Conservation (phyloP, 2,797 vertebrate species). For the Acanthis flammea region DNA sequence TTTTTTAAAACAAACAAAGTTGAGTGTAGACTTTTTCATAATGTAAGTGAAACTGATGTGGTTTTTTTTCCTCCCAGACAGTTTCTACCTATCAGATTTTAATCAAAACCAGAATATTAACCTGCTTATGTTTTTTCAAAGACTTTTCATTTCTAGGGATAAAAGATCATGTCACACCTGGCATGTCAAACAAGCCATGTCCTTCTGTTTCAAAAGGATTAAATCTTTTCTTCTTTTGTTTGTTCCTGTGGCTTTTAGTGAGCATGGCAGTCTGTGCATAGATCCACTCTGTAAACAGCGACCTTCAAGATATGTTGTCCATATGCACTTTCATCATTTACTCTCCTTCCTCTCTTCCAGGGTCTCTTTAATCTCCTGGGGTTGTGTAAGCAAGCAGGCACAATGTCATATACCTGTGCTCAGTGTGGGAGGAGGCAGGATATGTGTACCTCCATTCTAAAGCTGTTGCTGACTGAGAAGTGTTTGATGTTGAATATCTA, state of each 20-base stretch:
- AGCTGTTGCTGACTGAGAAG: neutral
- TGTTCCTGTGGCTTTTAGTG: neutral
- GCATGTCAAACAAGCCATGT: neutral
- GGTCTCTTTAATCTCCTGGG: neutral
- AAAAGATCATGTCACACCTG: neutral
- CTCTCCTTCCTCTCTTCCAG: neutral
- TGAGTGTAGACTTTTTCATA: neutral
- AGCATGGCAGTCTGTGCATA: neutral
- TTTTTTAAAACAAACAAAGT: neutral
- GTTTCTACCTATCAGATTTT: neutral
- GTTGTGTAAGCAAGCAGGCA: neutral
- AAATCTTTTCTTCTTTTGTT: neutral
- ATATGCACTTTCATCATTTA: neutral
- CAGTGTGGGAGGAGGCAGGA: neutral
- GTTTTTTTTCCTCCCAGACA: rapidly evolving
- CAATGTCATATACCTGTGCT: neutral
- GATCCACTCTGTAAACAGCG: neutral
- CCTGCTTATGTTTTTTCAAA: neutral
- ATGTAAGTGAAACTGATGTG: neutral
- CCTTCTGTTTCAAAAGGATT: neutral
- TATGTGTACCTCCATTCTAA: neutral
- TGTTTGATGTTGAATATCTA: neutral
- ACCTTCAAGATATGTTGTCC: neutral
- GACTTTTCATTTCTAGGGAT: neutral
- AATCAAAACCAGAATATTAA: neutral